These are phyloP conservation scores for Cryptoblepharus egeriae DNA, from an alignment of 2,797 vertebrate species.

Conservation along the genomic window DNA sequence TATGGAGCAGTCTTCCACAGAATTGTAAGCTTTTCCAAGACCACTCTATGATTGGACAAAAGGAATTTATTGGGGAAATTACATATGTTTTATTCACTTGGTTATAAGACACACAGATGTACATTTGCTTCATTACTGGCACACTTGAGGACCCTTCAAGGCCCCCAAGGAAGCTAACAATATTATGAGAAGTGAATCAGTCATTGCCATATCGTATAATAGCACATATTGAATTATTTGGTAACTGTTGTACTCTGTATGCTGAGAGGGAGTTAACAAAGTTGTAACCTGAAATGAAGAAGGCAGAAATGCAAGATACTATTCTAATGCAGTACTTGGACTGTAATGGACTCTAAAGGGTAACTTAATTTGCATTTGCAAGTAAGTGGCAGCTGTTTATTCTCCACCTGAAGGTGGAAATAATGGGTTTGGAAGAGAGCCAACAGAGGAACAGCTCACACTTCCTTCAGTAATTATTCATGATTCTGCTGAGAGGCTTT, in stretches of 20 bases:
- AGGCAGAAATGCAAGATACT: not conserved
- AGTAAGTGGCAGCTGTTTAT: not conserved
- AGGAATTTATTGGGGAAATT: not conserved
- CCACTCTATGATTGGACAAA: not conserved
- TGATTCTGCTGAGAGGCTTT: not conserved
- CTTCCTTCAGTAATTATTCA: not conserved
- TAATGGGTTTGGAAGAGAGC: not conserved
- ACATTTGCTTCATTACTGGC: not conserved
- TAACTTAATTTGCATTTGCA: no score
- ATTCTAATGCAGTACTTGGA: no score
- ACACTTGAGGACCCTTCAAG: not conserved
- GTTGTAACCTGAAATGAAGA: not conserved
- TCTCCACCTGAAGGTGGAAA: not conserved
- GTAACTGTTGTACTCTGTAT: not conserved
- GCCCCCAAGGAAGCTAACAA: not conserved
- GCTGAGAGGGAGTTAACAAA: not conserved
- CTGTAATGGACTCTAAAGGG: no score
- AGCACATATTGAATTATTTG: not conserved
- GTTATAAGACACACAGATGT: conserved; percentile 15
- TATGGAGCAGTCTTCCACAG: conserved; percentile 12
- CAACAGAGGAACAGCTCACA: no score
- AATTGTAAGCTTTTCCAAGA: conserved; percentile 28
- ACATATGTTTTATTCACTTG: not conserved
- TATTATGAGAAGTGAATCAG: not conserved
- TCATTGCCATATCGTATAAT: not conserved